Conservation (phyloP, 2,113 vertebrate genomes). For the Zosterops pallidus region DNA sequence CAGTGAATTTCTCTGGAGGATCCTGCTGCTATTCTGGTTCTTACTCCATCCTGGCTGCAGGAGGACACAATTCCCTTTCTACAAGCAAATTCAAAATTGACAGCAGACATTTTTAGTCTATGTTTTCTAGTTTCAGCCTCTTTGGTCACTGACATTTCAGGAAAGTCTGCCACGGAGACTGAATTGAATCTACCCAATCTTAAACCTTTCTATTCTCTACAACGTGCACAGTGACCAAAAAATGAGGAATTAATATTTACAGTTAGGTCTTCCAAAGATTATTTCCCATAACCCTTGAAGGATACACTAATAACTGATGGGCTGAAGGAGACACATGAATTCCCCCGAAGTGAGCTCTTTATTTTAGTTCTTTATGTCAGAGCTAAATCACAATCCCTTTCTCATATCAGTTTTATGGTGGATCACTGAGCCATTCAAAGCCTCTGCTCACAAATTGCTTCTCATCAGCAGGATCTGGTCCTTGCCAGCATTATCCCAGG, state of each 20-base stretch:
- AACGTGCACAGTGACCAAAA: neutral
- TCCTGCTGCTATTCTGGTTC: neutral
- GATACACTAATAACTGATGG: neutral
- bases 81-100: neutral
- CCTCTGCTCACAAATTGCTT: neutral
- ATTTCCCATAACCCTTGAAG: slow-evolving; percentile 8
- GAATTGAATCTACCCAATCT: neutral
- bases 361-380: neutral
- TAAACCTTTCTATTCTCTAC: neutral
- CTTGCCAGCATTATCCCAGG: neutral
- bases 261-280: neutral
- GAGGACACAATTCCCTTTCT: neutral
- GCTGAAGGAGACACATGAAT: neutral
- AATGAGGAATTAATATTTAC: neutral
- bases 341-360: neutral
- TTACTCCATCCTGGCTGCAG: neutral
- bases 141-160: neutral
- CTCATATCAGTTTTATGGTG: neutral
- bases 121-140: neutral
- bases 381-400: neutral
- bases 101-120: neutral
- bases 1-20: neutral
- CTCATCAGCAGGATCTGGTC: neutral
- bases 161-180: neutral
- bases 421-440: neutral